Evolutionary conservation across 37 sponge, comb jelly and placozoan species (phyloP).

Genomic region (Lycopodina hypogea): DNA sequence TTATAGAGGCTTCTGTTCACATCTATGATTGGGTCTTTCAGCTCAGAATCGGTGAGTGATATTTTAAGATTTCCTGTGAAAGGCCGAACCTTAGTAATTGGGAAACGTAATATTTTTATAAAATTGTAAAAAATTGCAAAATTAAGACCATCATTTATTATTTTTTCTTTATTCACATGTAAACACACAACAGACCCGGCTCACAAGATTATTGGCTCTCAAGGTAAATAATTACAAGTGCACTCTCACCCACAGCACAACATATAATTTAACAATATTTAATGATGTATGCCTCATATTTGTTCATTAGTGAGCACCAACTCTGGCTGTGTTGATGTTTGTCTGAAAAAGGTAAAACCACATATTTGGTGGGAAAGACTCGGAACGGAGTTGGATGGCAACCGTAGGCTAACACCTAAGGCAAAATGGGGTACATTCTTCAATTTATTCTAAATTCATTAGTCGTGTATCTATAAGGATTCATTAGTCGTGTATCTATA

Average conservation of each 20-base stretch:
- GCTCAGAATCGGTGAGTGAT: slow-evolving; percentile 46
- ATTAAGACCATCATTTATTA: too few species aligned
- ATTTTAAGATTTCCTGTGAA: not conserved
- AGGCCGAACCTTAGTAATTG: too few species aligned
- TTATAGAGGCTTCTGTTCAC: slow-evolving; percentile 34
- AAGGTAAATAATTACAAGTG: slow-evolving; percentile 10
- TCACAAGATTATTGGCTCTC: slow-evolving; percentile 6
- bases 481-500: too few species aligned
- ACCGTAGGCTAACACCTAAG: slow-evolving; percentile 14
- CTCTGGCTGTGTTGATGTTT: slow-evolving; percentile 23
- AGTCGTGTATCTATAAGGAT: too few species aligned
- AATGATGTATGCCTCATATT: not conserved
- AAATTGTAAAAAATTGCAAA: too few species aligned
- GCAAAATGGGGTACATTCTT: slow-evolving; percentile 42
- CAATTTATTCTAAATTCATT: too few species aligned
- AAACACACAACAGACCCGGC: not conserved
- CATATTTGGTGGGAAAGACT: slow-evolving; percentile 30
- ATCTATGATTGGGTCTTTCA: slow-evolving; percentile 52
- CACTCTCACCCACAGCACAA: too few species aligned
- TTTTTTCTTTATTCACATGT: not conserved
- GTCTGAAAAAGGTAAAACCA: slow-evolving; percentile 13
- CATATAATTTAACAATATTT: not conserved
- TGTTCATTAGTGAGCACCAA: slow-evolving; percentile 17
- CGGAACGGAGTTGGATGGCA: slow-evolving; percentile 28
- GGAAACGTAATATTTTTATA: too few species aligned